These are phyloP conservation scores for Chloebia gouldiae DNA, from an alignment of 2,113 vertebrate species.

Conservation along the genomic window DNA sequence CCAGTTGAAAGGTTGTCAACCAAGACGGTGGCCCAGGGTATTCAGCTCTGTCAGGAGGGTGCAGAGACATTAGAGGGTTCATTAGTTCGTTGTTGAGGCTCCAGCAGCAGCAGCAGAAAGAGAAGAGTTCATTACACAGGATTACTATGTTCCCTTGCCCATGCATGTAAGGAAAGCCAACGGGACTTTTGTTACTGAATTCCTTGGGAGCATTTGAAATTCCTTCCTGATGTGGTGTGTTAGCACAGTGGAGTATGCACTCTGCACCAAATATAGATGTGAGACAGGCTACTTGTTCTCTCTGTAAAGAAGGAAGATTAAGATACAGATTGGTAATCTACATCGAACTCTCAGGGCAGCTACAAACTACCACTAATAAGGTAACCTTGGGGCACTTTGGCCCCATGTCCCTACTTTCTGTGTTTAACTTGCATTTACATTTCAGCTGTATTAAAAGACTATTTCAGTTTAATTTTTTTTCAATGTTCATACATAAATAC, in stretches of 20 bases:
- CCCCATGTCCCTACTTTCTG: not conserved
- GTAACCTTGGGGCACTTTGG: not conserved
- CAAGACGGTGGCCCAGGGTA: not conserved
- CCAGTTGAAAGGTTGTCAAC: not conserved
- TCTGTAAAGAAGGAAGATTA: not conserved
- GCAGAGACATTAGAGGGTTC: not conserved
- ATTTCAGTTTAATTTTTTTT: not conserved
- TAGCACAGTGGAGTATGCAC: not conserved
- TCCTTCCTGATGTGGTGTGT: slow-evolving; percentile 53
- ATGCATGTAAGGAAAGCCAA: slow-evolving; percentile 29
- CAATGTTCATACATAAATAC: not conserved
- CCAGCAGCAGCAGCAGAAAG: not conserved
- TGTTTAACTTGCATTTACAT: not conserved
- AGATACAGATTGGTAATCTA: not conserved
- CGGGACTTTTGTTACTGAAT: slow-evolving; percentile 25
- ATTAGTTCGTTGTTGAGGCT: not conserved
- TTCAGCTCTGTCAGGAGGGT: not conserved
- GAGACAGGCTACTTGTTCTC: not conserved
- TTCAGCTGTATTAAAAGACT: not conserved
- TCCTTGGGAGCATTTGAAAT: slow-evolving; percentile 44
- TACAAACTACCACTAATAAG: not conserved
- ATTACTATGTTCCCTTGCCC: not conserved
- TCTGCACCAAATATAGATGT: slow-evolving; percentile 42
- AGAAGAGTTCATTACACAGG: not conserved
- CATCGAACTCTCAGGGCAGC: not conserved